Conservation (phyloP, 2,113 vertebrate genomes). For the Petrocephalus zakoni region DNA sequence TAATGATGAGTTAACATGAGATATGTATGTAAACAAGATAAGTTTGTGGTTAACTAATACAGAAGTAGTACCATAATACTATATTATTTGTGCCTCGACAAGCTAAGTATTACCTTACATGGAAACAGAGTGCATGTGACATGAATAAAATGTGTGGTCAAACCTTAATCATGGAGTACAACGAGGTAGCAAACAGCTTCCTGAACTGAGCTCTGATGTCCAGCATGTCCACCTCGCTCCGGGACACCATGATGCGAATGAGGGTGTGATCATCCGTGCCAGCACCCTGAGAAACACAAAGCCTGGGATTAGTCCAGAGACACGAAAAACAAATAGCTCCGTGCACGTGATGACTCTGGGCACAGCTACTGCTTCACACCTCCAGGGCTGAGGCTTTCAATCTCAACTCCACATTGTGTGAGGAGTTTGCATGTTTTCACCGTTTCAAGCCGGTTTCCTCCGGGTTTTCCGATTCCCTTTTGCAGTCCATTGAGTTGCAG, state of each 20-base stretch:
- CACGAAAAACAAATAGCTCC: background rate
- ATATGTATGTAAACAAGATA: background rate
- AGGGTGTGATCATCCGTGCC: constrained; percentile 86
- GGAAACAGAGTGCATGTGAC: background rate
- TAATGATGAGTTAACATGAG: background rate
- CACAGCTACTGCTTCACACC: background rate
- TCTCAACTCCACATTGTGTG: background rate
- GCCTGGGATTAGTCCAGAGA: background rate
- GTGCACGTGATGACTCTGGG: background rate
- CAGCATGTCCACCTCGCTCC: constrained; percentile 83
- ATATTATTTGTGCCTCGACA: background rate
- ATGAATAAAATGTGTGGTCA: background rate
- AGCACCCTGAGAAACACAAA: constrained; percentile 62
- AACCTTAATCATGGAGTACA: constrained; percentile 63
- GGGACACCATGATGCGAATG: constrained; percentile 80
- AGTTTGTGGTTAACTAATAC: background rate
- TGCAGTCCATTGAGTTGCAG: background rate
- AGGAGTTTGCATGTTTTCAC: background rate
- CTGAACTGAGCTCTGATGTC: constrained; percentile 77
- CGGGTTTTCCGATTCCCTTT: background rate
- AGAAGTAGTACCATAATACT: background rate
- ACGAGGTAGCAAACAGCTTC: constrained; percentile 75
- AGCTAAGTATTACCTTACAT: background rate
- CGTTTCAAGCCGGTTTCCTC: background rate
- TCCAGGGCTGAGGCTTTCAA: background rate